These are phyloP conservation scores for Rugalucina vietnamica DNA, from an alignment of 2,888 invertebrate genomes.

Conservation along the genomic window DNA sequence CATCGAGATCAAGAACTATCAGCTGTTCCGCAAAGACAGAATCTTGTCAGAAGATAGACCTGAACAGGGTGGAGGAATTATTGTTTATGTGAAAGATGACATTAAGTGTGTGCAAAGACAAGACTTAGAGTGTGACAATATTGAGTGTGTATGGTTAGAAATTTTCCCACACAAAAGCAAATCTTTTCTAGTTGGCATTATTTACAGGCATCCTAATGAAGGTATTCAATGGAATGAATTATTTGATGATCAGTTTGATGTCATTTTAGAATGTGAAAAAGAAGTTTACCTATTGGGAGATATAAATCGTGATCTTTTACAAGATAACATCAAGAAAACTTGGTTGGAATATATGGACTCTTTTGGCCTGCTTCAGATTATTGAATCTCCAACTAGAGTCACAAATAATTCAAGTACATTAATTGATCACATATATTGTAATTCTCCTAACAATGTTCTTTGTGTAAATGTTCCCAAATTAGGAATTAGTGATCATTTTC, in stretches of 20 bases:
- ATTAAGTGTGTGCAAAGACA: background rate
- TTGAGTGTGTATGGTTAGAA: too few relatives aligned
- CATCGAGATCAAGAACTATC: background rate
- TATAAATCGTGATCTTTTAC: too few relatives aligned
- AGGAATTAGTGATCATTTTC: too few relatives aligned
- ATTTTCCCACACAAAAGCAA: background rate
- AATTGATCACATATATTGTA: too few relatives aligned
- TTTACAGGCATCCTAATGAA: background rate
- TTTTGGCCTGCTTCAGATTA: background rate
- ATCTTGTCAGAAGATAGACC: background rate
- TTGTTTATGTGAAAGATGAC: background rate
- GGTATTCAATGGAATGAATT: background rate
- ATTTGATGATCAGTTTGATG: background rate
- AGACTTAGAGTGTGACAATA: background rate
- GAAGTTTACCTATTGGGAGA: too few relatives aligned
- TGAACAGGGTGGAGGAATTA: background rate
- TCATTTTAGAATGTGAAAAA: too few relatives aligned
- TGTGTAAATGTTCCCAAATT: too few relatives aligned
- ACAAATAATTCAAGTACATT: too few relatives aligned
- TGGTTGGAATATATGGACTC: slow-evolving; percentile 1
- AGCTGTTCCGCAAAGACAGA: background rate
- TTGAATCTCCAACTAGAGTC: background rate
- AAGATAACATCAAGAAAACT: background rate
- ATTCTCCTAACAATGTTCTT: too few relatives aligned
- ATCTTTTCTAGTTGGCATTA: background rate